Percentiles rank a stretch among this genome's conserved stretches.
phyloP scores from a whole-genome alignment of 2,888 invertebrate genomes.

The Nezara viridula region DNA sequence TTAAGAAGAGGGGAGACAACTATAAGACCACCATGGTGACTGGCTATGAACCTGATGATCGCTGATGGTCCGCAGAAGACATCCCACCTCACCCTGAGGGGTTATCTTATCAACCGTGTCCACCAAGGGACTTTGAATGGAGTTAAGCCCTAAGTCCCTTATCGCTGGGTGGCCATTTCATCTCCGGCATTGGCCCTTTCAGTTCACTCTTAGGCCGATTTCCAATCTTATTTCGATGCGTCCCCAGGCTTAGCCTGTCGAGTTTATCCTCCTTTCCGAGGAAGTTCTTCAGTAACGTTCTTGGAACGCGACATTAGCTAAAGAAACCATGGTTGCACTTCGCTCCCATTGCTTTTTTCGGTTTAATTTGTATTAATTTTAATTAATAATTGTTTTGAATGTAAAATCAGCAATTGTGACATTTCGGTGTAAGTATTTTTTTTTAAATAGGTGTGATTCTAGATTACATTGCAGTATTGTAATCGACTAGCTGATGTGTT shows the following conservation, averaged over 20 bases:
- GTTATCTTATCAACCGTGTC: constrained; percentile 52
- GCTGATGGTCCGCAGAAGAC: not conserved
- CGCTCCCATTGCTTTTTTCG: too few relatives aligned
- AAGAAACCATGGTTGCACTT: too few relatives aligned
- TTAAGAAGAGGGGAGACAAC: not conserved
- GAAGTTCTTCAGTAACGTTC: not conserved
- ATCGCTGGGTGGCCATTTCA: constrained; percentile 39
- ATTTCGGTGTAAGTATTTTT: too few relatives aligned
- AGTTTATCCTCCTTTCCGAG: not conserved
- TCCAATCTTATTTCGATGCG: constrained; percentile 7
- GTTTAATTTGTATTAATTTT: too few relatives aligned
- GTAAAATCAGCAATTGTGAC: too few relatives aligned
- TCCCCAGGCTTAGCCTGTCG: not conserved
- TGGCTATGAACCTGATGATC: not conserved
- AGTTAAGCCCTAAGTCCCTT: constrained; percentile 48
- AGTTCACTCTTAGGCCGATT: constrained; percentile 11
- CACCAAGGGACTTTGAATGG: constrained; percentile 45
- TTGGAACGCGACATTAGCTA: not conserved
- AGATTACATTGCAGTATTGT: too few relatives aligned
- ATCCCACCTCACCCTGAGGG: not conserved
- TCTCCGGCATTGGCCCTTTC: constrained; percentile 45
- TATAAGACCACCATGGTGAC: not conserved
- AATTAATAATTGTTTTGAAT: too few relatives aligned
- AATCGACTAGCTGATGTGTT: too few relatives aligned
- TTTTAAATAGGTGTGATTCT: too few relatives aligned